phyloP scores from a whole-genome alignment of 2,797 vertebrate genomes.

The Okamejei kenojei region DNA sequence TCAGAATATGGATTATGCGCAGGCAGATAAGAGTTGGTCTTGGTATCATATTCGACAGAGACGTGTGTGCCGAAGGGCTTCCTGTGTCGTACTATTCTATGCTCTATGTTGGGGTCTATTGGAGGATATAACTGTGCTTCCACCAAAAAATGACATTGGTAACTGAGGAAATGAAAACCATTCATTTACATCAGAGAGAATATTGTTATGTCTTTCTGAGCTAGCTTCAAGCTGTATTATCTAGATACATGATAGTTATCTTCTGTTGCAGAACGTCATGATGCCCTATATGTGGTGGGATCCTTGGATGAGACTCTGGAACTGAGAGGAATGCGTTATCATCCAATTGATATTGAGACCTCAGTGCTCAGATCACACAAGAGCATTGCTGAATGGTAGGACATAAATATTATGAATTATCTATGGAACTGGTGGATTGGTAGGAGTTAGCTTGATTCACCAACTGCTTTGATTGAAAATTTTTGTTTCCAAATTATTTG shows the following conservation, averaged over 20 bases:
- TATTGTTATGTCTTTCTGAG: background rate
- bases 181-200: background rate
- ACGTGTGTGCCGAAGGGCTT: no score
- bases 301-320: constrained; percentile 80
- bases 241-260: background rate
- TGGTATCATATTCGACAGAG: no score
- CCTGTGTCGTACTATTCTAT: no score
- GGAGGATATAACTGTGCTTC: background rate
- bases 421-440: background rate
- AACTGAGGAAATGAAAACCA: background rate
- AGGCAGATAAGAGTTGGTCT: no score
- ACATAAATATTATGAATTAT: background rate
- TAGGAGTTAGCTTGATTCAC: background rate
- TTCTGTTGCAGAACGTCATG: constrained; percentile 66
- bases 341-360: constrained; percentile 82
- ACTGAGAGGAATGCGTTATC: constrained; percentile 80
- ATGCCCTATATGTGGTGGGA: constrained; percentile 78
- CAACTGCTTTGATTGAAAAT: background rate
- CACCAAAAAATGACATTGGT: background rate
- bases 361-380: constrained; percentile 80
- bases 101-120: background rate
- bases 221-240: background rate
- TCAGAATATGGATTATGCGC: no score
- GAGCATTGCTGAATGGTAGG: constrained; percentile 84
- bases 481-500: background rate